Conservation (phyloP, 2,797 vertebrate species). For the Siniperca scherzeri region DNA sequence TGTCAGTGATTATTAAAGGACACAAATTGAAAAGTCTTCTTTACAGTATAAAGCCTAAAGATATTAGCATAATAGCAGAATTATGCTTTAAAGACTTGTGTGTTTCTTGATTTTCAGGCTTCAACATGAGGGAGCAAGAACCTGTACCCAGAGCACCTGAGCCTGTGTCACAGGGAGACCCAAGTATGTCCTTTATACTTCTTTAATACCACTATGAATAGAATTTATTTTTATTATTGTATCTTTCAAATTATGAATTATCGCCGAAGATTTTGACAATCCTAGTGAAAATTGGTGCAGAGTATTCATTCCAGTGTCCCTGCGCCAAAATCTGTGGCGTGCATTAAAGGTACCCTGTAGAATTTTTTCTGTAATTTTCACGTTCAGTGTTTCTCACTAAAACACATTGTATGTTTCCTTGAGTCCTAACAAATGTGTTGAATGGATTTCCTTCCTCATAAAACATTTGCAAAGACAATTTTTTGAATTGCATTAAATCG, state of each 20-base stretch:
- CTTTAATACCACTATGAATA: neutral
- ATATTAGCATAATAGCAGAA: neutral
- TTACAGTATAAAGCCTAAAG: too few species aligned
- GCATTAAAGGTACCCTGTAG: neutral
- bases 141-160: constrained; percentile 84
- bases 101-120: constrained; percentile 82
- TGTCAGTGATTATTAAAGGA: constrained; percentile 8
- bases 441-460: neutral
- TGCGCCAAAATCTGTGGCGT: neutral
- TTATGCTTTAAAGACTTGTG: neutral
- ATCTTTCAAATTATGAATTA: neutral
- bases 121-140: constrained; percentile 86
- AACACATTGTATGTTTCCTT: neutral
- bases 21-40: neutral
- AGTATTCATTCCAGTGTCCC: neutral
- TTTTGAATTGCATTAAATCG: neutral
- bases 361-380: neutral
- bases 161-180: constrained; percentile 89
- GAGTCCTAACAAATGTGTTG: neutral
- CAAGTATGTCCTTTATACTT: constrained; percentile 85
- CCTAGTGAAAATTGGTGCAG: neutral
- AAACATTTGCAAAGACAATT: neutral
- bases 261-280: neutral
- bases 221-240: neutral
- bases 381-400: neutral